These are phyloP conservation scores for Cathartes aura DNA, from an alignment of 2,113 vertebrate species.

Conservation along the genomic window DNA sequence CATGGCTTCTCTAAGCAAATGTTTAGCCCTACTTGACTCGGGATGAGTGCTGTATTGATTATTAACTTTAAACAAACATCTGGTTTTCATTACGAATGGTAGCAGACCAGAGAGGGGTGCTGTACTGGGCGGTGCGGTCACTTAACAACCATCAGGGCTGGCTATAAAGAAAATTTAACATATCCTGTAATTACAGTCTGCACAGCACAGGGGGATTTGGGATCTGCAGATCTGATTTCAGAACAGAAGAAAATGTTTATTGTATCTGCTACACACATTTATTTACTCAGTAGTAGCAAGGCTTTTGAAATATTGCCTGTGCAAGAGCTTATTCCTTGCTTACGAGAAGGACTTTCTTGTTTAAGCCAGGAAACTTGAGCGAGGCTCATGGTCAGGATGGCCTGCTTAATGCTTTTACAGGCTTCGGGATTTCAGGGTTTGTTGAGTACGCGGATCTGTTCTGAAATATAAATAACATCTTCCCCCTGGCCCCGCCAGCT, in stretches of 20 bases:
- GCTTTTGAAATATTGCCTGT: constrained; percentile 64
- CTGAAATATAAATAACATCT: constrained; percentile 49
- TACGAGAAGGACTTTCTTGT: constrained; percentile 62
- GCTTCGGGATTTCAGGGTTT: constrained; percentile 36
- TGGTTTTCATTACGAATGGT: constrained; percentile 85
- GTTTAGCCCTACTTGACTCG: constrained; percentile 82
- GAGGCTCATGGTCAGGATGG: constrained; percentile 26
- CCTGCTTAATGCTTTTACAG: constrained; percentile 70
- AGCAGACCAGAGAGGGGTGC: constrained; percentile 78
- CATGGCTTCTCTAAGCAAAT: constrained; percentile 86
- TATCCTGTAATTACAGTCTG: constrained; percentile 88
- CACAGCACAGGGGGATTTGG: constrained; percentile 71
- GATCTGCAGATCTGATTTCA: constrained; percentile 80
- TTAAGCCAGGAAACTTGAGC: constrained; percentile 43
- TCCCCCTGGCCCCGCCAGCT: neutral
- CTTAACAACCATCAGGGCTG: constrained; percentile 80
- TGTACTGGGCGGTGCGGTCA: constrained; percentile 77
- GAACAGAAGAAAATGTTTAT: constrained; percentile 80
- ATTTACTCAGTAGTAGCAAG: constrained; percentile 71
- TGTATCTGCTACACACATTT: constrained; percentile 76
- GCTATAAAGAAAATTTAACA: constrained; percentile 86
- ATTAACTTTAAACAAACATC: constrained; percentile 87
- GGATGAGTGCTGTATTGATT: constrained; percentile 86
- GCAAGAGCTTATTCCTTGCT: constrained; percentile 25
- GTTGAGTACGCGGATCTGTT: neutral